Evolutionary conservation across 2,888 invertebrate genomes (phyloP).

Genomic region (Electrophaes corylata): DNA sequence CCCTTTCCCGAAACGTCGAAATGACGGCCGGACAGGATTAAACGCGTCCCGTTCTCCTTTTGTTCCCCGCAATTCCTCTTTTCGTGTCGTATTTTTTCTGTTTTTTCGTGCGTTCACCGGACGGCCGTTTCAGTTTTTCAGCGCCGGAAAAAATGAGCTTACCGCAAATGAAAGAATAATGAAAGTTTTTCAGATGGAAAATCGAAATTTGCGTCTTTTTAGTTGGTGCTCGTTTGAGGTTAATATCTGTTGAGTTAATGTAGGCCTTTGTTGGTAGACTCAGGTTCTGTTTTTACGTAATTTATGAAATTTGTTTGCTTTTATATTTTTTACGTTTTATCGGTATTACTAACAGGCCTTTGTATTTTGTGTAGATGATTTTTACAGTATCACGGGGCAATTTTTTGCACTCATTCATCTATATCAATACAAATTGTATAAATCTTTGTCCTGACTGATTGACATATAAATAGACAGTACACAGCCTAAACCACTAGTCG

Average conservation of each 20-base stretch:
- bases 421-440: no score
- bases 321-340: no score
- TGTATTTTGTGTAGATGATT: no score
- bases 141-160: constrained; percentile 48
- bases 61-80: constrained; percentile 72
- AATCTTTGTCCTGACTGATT: no score
- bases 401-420: no score
- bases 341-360: no score
- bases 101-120: constrained; percentile 51
- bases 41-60: constrained; percentile 77
- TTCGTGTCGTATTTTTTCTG: constrained; percentile 53
- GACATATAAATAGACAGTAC: no score
- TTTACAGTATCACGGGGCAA: no score
- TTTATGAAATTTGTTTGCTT: no score
- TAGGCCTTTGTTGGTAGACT: not conserved
- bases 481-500: no score
- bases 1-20: constrained; percentile 66
- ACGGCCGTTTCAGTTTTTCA: constrained; percentile 46
- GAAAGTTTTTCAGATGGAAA: constrained; percentile 43
- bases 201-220: constrained; percentile 35
- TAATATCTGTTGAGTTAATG: constrained; percentile 3
- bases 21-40: constrained; percentile 80
- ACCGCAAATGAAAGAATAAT: constrained; percentile 52
- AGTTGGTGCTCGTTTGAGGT: constrained; percentile 14
- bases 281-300: not conserved